Base-by-base conservation (phyloP, 1,140 invertebrate genomes). In the Bombus breviceps region DNA sequence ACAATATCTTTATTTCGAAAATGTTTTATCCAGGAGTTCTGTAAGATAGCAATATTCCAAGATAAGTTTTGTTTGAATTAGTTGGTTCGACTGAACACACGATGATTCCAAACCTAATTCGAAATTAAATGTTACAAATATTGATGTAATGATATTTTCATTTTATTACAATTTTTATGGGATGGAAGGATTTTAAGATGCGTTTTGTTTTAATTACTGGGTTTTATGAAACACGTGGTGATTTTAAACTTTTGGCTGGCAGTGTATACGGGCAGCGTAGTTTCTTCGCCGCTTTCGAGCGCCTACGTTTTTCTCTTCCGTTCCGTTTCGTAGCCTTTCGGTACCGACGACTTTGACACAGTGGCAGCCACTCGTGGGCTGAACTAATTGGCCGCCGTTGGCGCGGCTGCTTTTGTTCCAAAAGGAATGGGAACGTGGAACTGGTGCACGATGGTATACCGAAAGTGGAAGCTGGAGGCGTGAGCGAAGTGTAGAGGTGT, bases 331-430 rank as follows among this genome's bases (percentile, higher is more conserved):
- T 34, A 28, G 57, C 37, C 15, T 72, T 41, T 47, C 53, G 57
- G 53, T 64, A 37, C 66, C 10, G 47, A 18, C 41, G 53, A 37
- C 41, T 80, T 53, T 53, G 78, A 71, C 66, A 80, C 64, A 69
- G 78, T 80, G 78, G 78, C 64, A 37, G 66, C 41, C 18, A 37
- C 43, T 28, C 78, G 78, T 80, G 78, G 78, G 78, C 15, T 15
- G 78, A 47, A 28, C 64, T 80, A 80, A 80, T 80, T 80, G 78
- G 78, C 32, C 9, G n/a, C 10, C 53, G 74, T 76, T 41, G 18
- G 37, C 37, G 34, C 57, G 57, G 75, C 59, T 25, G 75, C 75
- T 41, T 77, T 77, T 77, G 75, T 77, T 37, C 37, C 57, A 4
- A 41, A 32, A 22, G 73, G 34, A 41, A 47, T 28, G 12, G 22